Evolutionary conservation across 2,888 invertebrate genomes (phyloP).

Genomic region (Euspilapteryx auroguttella): DNA sequence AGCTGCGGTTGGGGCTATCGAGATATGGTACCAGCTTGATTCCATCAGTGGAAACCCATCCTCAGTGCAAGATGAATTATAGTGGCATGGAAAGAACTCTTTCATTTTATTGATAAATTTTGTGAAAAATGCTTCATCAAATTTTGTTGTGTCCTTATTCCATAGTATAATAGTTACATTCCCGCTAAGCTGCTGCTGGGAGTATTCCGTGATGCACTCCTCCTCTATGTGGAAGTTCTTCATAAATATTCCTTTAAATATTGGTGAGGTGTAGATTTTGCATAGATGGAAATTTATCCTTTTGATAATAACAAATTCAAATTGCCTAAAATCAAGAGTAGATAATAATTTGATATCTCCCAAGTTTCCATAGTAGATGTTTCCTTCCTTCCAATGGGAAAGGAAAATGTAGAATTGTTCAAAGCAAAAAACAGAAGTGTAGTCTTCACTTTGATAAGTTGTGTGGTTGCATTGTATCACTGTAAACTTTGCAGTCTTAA

Average conservation of each 20-base stretch:
- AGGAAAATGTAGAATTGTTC: conserved; percentile 16
- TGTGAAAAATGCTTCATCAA: conserved; percentile 27
- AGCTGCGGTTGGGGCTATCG: no score
- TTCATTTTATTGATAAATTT: conserved; percentile 17
- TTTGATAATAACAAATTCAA: conserved; percentile 21
- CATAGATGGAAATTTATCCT: conserved; percentile 10
- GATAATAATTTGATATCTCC: conserved; percentile 12
- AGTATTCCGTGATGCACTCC: conserved; percentile 11
- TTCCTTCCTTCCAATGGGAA: conserved; percentile 14
- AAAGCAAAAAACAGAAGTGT: conserved; percentile 11
- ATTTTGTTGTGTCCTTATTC: conserved; percentile 20
- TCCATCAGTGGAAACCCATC: neutral
- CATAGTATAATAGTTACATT: conserved; percentile 26
- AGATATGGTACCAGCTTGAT: neutral
- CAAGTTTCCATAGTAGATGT: conserved; percentile 11
- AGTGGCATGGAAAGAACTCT: conserved; percentile 17
- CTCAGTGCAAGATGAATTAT: no score
- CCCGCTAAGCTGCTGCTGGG: conserved; percentile 10
- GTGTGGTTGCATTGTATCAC: no score
- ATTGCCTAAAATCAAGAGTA: conserved; percentile 12
- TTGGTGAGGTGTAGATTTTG: conserved; percentile 16
- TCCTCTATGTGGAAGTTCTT: conserved; percentile 16
- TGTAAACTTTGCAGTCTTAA: neutral
- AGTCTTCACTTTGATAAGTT: conserved; percentile 9
- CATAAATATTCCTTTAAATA: conserved; percentile 20